phyloP scores from a whole-genome alignment of 2,888 invertebrate species.

The Cheilosia soror region DNA sequence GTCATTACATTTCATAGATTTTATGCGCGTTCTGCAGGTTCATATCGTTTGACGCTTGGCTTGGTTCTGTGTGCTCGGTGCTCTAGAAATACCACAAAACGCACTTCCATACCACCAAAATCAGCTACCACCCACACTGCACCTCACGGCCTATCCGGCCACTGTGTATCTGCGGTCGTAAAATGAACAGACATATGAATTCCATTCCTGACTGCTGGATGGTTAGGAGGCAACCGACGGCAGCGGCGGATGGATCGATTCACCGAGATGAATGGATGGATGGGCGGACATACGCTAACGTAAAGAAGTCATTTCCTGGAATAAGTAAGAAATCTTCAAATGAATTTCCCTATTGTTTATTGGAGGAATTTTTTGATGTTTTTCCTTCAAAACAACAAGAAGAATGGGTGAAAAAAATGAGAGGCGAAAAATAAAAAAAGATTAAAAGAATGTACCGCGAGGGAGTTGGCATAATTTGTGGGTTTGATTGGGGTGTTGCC shows the following conservation, averaged over 20 bases:
- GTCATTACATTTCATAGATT: constrained; percentile 79
- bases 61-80: constrained; percentile 46
- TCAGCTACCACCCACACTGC: constrained; percentile 27
- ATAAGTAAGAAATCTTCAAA: constrained; percentile 60
- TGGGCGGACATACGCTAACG: constrained; percentile 52
- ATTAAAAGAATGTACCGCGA: constrained; percentile 38
- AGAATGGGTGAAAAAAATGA: constrained; percentile 5
- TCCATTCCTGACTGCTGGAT: constrained; percentile 26
- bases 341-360: constrained; percentile 66
- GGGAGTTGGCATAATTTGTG: constrained; percentile 34
- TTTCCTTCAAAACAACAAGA: constrained; percentile 37
- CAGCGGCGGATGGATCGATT: constrained; percentile 27
- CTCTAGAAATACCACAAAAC: constrained; percentile 34
- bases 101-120: neutral
- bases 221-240: neutral
- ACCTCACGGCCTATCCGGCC: neutral
- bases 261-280: constrained; percentile 40
- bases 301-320: constrained; percentile 68
- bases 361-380: constrained; percentile 64
- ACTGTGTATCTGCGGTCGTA: constrained; percentile 11
- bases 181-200: constrained; percentile 40
- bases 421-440: constrained; percentile 3
- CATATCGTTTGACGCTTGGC: constrained; percentile 52
- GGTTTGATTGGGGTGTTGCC: constrained; percentile 8
- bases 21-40: constrained; percentile 62